Evolutionary conservation across 2,888 invertebrate species (phyloP).

Genomic region (Noctua comes): DNA sequence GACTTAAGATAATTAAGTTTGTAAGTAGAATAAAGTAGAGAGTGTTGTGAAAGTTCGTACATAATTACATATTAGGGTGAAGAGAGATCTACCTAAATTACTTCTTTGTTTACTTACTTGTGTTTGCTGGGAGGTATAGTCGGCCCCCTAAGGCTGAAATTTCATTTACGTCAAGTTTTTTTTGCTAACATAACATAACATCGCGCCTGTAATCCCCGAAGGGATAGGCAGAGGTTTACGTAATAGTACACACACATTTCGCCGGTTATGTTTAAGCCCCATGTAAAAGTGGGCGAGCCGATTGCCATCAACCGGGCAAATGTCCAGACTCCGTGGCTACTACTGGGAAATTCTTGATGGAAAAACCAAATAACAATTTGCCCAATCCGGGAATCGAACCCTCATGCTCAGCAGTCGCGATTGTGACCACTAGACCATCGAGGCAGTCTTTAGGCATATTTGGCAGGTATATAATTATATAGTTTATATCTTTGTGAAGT

Average conservation of each 20-base stretch:
- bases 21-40: slow-evolving; percentile 37
- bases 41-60: slow-evolving; percentile 21
- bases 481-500: background rate
- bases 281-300: too few species aligned
- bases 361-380: too few species aligned
- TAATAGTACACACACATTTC: too few species aligned
- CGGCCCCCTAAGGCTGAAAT: background rate
- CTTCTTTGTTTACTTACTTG: slow-evolving; percentile 23
- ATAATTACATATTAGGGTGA: slow-evolving; percentile 33
- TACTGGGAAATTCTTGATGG: too few species aligned
- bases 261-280: too few species aligned
- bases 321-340: too few species aligned
- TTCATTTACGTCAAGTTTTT: background rate
- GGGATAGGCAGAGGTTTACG: too few species aligned
- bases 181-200: background rate
- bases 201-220: background rate
- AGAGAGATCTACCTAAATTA: background rate
- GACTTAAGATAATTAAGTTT: slow-evolving; percentile 55
- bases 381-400: too few species aligned
- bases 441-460: background rate
- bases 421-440: too few species aligned
- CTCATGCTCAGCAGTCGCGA: too few species aligned
- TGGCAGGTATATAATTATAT: background rate
- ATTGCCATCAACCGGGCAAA: too few species aligned
- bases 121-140: background rate